These are phyloP conservation scores for Xiphydria camelus DNA, from an alignment of 2,888 invertebrate species.

Conservation along the genomic window DNA sequence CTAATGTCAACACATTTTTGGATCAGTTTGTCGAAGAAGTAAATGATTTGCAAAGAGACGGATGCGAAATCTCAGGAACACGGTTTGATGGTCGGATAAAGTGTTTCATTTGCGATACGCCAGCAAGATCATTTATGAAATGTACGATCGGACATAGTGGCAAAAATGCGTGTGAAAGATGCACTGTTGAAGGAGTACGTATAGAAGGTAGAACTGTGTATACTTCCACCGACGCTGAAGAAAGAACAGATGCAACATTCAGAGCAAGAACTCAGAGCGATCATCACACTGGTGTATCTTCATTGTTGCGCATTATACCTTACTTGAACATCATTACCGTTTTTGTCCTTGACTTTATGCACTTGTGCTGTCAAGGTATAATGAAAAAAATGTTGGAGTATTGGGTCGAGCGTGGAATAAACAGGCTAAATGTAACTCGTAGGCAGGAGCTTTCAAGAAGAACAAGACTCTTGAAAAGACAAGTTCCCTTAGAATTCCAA, in stretches of 20 bases:
- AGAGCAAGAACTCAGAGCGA: constrained; percentile 19
- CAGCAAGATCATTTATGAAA: constrained; percentile 2
- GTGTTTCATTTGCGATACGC: constrained; percentile 4
- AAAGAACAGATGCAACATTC: constrained; percentile 20
- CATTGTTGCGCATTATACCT: constrained; percentile 20
- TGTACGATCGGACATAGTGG: constrained; percentile 1
- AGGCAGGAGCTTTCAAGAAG: constrained; percentile 9
- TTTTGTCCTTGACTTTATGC: constrained; percentile 28
- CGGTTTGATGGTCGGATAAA: not conserved
- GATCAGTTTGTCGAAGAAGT: constrained; percentile 2
- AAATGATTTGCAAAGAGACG: not conserved
- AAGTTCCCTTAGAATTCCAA: constrained; percentile 14
- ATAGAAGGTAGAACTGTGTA: constrained; percentile 6
- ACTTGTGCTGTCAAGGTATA: constrained; percentile 22
- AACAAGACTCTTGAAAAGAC: not conserved
- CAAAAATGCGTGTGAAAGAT: constrained; percentile 16
- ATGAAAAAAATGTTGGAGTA: constrained; percentile 22
- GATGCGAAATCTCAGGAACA: not conserved
- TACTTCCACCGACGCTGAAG: constrained; percentile 1
- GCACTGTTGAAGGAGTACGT: constrained; percentile 8
- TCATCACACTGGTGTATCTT: constrained; percentile 21
- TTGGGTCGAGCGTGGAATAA: constrained; percentile 14
- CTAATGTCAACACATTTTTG: not conserved
- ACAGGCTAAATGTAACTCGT: not conserved
- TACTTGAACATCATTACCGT: constrained; percentile 16